Base-by-base conservation (phyloP, 2,113 vertebrate genomes). In the Entelurus aequoreus region DNA sequence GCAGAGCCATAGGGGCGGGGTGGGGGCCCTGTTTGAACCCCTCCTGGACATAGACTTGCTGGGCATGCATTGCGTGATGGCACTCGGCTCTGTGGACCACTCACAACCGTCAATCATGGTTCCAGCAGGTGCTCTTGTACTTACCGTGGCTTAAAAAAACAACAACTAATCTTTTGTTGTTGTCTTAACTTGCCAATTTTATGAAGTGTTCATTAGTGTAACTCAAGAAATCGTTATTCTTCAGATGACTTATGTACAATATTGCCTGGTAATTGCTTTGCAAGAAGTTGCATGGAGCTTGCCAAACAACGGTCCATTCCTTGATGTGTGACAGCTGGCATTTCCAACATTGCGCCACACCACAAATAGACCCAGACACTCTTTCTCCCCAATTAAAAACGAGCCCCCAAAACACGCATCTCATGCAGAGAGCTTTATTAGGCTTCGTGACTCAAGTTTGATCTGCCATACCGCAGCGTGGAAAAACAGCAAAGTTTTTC, bases 241-340 rank as follows among this genome's bases (percentile, higher is more conserved):
- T 16, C 2, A 40, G 36, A 55, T 16, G 7, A 6, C 13, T 37
- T 54, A 46, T 46, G 55, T 21, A 57, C 6, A 57, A 35, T 60
- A 40, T 62, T 51, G 68, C 72, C 74, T 35, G 73, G 46, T 56
- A 71, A 78, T 76, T 76, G 66, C 52, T 64, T 75, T 82, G 74
- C 69, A 80, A 77, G 74, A 82, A 77, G 72, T 82, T 79, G 77
- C 58, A 68, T 44, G 14, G 70, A 73, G 38, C 51, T 49, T 74
- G 68, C 62, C 80, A 76, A 81, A 84, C 77, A 78, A 81, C 69
- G 66, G 70, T 76, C 75, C 66, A 76, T 82, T 86, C 79, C 88
- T 80, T 84, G 78, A 87, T 80, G 67, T 59, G 16, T 65, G 86
- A 89, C 90, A 90, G 90, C 89, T 92, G 90, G 87, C 88, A 89